Evolutionary conservation across 2,113 vertebrate species (phyloP).

Genomic region (Xiphias gladius): DNA sequence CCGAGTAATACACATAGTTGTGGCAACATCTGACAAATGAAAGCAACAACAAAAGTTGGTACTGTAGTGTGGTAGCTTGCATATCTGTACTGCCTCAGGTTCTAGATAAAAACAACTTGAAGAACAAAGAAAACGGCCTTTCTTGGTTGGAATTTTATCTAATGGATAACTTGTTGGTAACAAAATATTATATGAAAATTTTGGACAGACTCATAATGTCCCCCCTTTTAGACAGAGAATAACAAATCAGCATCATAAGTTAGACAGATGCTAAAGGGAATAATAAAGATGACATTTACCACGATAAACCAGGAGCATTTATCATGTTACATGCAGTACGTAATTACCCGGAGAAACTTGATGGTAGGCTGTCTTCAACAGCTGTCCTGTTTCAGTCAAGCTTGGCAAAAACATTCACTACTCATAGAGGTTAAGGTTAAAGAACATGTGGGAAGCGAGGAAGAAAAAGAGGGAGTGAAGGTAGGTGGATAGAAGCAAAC

Average conservation of each 20-base stretch:
- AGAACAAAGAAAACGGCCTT: no score
- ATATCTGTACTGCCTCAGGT: no score
- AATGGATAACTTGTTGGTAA: background rate
- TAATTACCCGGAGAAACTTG: constrained; percentile 5
- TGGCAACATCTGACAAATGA: no score
- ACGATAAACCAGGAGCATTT: background rate
- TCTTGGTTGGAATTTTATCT: background rate
- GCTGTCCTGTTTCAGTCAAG: constrained; percentile 54
- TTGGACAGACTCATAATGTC: background rate
- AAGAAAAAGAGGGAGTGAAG: constrained; percentile 44
- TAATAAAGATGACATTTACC: background rate
- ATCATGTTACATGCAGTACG: background rate
- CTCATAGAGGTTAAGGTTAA: constrained; percentile 2
- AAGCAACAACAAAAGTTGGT: no score
- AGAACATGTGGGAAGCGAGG: constrained; percentile 25
- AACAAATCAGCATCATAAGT: background rate
- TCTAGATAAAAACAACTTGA: no score
- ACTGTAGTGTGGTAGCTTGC: no score
- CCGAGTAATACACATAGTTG: no score
- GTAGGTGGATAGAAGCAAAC: constrained; percentile 40
- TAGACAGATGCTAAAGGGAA: background rate
- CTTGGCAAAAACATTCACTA: constrained; percentile 37
- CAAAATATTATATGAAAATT: no score
- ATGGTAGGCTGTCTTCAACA: constrained; percentile 23
- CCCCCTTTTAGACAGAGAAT: background rate